Evolutionary conservation across 2,888 invertebrate species (phyloP), one percentile per base, ranked within the genome.

Genomic region (Apomyelois bistriatella): DNA sequence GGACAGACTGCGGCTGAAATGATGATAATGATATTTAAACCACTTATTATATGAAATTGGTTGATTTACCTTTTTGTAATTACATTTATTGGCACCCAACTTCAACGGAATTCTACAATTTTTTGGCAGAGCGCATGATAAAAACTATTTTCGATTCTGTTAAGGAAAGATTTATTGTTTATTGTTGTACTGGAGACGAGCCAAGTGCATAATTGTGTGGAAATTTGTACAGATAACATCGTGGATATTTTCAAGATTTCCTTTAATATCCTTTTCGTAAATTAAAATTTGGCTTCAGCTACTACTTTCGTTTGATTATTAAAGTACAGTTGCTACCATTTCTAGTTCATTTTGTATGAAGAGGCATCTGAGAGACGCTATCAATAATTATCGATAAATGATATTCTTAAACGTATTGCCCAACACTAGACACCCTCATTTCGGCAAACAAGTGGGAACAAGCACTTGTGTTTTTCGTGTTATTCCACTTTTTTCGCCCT

Each of bases 391-490:
- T 38, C 38, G 38, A 38, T 8, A 38, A 38, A 15, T 38, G 15
- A 5, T 15, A 15, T 15, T 15, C 1, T 4, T 15, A 46, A 10
- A 8, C 15, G 6, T 5, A 22, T 22, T 5, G 15, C 38, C 22
- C 51, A 36, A 12, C 51, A 51, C 51, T 51, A 51, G 22, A 0
- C 43, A 36, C 51, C 42, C 51, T 51, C 51, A 51, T 51, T 51
- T 51, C 17, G 53, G 58, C 64, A 65, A 64, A 64, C 66, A 60
- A 65, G 64, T 64, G 62, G 49, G 56, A 61, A 58, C 53, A 51
- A 57, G 58, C 66, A 65, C 64, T 68, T 64, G 66, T 61, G 59
- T 59, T 58, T 58, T 59, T 56, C 57, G 16, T 53, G 57, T 58
- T 60, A 36, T 53, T 51, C 42, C 35, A 35, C n/a, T 51, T 51